Conservation (phyloP, 2,888 invertebrate genomes). For the Xestia c-nigrum region DNA sequence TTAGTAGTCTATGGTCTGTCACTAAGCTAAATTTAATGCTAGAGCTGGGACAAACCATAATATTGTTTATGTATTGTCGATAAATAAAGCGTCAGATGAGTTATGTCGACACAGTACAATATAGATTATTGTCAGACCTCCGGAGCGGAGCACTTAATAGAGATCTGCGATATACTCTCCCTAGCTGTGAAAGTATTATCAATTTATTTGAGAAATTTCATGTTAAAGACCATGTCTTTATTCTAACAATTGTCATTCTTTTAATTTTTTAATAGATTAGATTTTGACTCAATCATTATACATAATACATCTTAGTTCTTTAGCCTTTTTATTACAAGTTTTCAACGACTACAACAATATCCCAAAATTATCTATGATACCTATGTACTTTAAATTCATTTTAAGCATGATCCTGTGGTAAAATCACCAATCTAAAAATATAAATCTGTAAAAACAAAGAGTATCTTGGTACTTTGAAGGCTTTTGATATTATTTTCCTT, state of each 20-base stretch:
- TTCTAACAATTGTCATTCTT: not conserved
- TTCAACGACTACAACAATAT: not conserved
- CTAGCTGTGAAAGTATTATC: slow-evolving; percentile 5
- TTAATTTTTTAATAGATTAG: not conserved
- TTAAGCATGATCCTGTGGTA: not conserved
- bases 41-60: slow-evolving; percentile 60
- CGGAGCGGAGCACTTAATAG: slow-evolving; percentile 53
- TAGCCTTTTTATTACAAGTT: not conserved
- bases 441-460: not conserved
- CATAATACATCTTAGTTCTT: too few relatives aligned
- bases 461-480: not conserved
- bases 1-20: slow-evolving; percentile 40
- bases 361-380: not conserved
- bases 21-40: slow-evolving; percentile 54
- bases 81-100: slow-evolving; percentile 56
- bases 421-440: not conserved
- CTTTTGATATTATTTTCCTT: not conserved
- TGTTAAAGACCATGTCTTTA: too few relatives aligned
- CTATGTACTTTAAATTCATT: not conserved
- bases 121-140: slow-evolving; percentile 63
- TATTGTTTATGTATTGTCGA: slow-evolving; percentile 51
- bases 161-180: slow-evolving; percentile 22
- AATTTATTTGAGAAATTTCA: slow-evolving; percentile 13
- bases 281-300: not conserved
- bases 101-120: slow-evolving; percentile 55